Percentiles rank a stretch among this genome's conserved stretches.
These are phyloP conservation scores for Simalia tracyae DNA, from an alignment of 2,797 vertebrate species.

Conservation along the genomic window DNA sequence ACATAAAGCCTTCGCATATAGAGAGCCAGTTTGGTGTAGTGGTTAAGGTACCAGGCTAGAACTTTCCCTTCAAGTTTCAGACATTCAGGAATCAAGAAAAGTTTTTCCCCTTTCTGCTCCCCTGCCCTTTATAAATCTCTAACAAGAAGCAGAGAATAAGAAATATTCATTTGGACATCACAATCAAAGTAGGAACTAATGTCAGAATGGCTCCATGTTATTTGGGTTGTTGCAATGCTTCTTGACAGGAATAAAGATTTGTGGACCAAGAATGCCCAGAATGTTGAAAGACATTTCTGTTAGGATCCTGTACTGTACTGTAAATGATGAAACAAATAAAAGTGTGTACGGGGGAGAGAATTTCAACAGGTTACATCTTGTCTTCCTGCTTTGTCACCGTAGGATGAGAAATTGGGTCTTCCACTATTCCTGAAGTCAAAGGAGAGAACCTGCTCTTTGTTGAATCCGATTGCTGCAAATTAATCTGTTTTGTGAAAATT, in stretches of 20 bases:
- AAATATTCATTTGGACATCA: not conserved
- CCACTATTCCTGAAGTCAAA: not conserved
- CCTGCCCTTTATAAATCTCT: not conserved
- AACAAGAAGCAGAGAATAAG: slow-evolving; percentile 12
- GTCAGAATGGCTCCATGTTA: not conserved
- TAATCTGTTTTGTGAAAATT: too few relatives aligned
- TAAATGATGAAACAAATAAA: not conserved
- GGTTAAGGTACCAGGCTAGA: not conserved
- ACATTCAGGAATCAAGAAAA: slow-evolving; percentile 33
- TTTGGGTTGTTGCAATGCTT: not conserved
- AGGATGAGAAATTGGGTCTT: not conserved
- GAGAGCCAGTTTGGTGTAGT: not conserved
- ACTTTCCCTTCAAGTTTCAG: slow-evolving; percentile 19
- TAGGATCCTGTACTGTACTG: not conserved
- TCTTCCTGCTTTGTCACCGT: not conserved
- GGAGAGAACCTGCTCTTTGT: not conserved
- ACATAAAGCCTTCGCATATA: not conserved
- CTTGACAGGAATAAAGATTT: not conserved
- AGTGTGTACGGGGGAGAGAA: not conserved
- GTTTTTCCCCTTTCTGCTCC: not conserved
- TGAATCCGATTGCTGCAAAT: not conserved
- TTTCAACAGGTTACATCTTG: not conserved
- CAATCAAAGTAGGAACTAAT: not conserved
- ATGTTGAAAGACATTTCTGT: not conserved
- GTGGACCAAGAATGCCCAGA: not conserved